Base-by-base conservation (phyloP, 2,888 invertebrate species). In the Chrysodeixis includens region DNA sequence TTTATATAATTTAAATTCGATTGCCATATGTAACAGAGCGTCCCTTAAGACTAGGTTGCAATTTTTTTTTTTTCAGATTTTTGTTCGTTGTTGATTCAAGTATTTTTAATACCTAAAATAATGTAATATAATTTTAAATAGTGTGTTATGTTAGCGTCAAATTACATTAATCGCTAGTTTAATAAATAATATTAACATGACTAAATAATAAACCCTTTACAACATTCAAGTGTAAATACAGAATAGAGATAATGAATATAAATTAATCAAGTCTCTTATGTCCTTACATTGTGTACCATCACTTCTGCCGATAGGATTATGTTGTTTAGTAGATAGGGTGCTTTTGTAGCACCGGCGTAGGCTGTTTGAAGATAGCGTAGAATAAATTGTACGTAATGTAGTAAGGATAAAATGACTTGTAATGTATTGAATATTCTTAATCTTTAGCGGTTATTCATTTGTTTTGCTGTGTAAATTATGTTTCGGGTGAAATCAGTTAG, bases 261-360 rank as follows among this genome's bases (percentile, higher is more conserved):
- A 14, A 40, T 40, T n/a, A 40, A 40, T 40, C 40, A 40, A 40
- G 40, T 2, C n/a, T 40, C 40, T 40, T 40, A n/a, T 40, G 40
- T 40, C 40, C 6, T 40, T 40, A n/a, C 40, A n/a, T 40, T 40
- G 40, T 40, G n/a, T n/a, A 40, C 40, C 40, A 40, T 40, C 40
- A 40, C 40, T 40, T 40, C n/a, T 14, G n/a, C 40, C n/a, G 40
- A 40, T 40, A 40, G 40, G 40, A 40, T 40, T 40, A 40, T 40
- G 40, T 40, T 40, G 40, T 40, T n/a, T 5, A n/a, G 35, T 14
- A 35, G 40, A 40, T 40, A 40, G 40, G 40, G 40, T n/a, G 40
- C 40, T n/a, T 40, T 40, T 40, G 40, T 40, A 40, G 4, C 40
- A n/a, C 40, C 40, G 40, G 35, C 40, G 40, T 40, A 40, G 40